These are phyloP conservation scores for Xiphias gladius DNA, from an alignment of 2,113 vertebrate species.

Conservation along the genomic window DNA sequence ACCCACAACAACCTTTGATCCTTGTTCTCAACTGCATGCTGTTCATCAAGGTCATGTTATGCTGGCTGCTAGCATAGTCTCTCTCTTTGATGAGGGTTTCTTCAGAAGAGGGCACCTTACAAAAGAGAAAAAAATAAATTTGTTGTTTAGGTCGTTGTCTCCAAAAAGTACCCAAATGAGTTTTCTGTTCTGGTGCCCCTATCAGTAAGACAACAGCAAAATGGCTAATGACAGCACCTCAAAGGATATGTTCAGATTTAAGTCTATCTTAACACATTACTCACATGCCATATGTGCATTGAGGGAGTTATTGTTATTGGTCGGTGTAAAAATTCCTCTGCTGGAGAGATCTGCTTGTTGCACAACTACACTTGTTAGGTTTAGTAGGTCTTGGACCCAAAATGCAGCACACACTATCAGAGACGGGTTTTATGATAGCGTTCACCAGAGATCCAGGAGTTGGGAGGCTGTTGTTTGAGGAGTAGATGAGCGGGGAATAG, in stretches of 20 bases:
- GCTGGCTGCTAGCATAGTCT: background rate
- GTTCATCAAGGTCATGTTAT: constrained; percentile 30
- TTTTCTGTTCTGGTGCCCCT: background rate
- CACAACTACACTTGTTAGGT: too few species aligned
- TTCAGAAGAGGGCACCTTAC: background rate
- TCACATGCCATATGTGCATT: background rate
- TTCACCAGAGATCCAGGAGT: too few species aligned
- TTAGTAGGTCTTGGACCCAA: too few species aligned
- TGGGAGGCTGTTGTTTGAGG: too few species aligned
- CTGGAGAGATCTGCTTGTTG: background rate
- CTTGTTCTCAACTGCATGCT: background rate
- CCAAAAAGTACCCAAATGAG: background rate
- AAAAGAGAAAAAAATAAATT: background rate
- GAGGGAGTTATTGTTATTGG: too few species aligned
- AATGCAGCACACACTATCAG: too few species aligned
- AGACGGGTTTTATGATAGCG: too few species aligned
- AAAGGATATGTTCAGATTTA: too few species aligned
- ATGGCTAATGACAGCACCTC: too few species aligned
- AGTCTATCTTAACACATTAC: background rate
- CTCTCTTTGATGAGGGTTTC: constrained; percentile 18
- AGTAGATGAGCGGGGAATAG: too few species aligned
- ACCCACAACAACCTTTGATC: constrained; percentile 45
- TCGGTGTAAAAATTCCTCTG: background rate
- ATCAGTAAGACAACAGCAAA: background rate
- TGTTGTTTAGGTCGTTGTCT: background rate